Base-by-base conservation (phyloP, 2,113 vertebrate genomes). In the Dicentrarchus labrax region DNA sequence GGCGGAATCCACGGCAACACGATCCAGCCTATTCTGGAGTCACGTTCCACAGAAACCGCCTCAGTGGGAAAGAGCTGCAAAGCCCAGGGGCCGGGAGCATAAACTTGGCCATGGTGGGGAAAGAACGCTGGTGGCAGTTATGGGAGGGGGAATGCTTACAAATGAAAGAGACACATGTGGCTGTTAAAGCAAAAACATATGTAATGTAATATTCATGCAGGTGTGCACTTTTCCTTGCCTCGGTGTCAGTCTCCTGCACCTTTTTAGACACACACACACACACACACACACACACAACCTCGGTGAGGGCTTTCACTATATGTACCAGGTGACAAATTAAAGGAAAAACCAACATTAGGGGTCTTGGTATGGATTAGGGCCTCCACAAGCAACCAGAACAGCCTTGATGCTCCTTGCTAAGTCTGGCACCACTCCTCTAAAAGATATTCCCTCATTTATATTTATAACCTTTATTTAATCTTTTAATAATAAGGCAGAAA, bases 1-100 rank as follows among this genome's bases (percentile, higher is more conserved):
- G 88, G 89, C 86, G 51, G 89, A 92, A 94, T 94, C 92, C 92
- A 91, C 94, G 73, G 92, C 89, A 93, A 90, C 93, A 74, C 70
- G 47, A 88, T 87, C 85, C 82, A 59, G 82, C 85, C 86, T 87
- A 78, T 93, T 90, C 90, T 82, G 88, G 90, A 91, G 91, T 89
- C 36, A 71, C 82, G 82, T 83, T 91, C 73, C 82, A 89, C 86
- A 73, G 86, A 89, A 93, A 93, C 84, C 57, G 22, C 87, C 86
- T 72, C 82, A 8, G 87, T 57, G 72, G 79, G 87, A 64, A 53
- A 80, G 54, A 83, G 50, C 68, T 70, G 81, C 71, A 87, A 76
- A 82, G 78, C 80, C 84, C 24, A 36, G 64, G 43, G 80, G 87
- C 72, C 48, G 38, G 36, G 78, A 87, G 86, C 88, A 88, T 77